phyloP scores from a whole-genome alignment of 92 coral and sea anemone genomes.

The Pocillopora grandis region DNA sequence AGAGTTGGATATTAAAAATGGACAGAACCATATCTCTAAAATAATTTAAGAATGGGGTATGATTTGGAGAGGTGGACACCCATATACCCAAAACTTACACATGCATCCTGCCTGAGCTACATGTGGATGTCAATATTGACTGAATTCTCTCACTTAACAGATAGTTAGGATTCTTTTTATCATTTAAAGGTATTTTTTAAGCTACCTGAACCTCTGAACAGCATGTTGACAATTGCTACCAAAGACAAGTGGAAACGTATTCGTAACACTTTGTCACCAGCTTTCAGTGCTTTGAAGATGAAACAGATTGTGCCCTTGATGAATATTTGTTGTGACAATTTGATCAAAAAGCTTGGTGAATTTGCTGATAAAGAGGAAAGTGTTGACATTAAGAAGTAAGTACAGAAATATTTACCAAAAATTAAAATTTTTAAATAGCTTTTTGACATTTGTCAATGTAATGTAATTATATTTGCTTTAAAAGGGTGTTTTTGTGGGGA shows the following conservation, averaged over 20 bases:
- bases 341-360: slow-evolving; percentile 54
- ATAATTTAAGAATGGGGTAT: no score
- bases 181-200: background rate
- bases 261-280: slow-evolving; percentile 63
- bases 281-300: slow-evolving; percentile 67
- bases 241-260: slow-evolving; percentile 77
- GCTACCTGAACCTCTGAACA: slow-evolving; percentile 57
- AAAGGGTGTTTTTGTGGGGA: no score
- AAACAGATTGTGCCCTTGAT: slow-evolving; percentile 69
- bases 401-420: no score
- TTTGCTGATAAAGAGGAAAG: slow-evolving; percentile 57
- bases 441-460: no score
- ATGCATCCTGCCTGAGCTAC: background rate
- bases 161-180: background rate
- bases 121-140: background rate
- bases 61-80: no score
- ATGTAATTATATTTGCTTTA: no score
- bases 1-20: no score
- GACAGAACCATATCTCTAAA: no score
- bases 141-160: background rate
- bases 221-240: slow-evolving; percentile 46
- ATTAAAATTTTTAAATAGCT: no score
- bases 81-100: no score
- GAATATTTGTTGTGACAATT: slow-evolving; percentile 51
- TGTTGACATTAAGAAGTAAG: slow-evolving; percentile 61